Evolutionary conservation across 1,140 invertebrate genomes (phyloP).

Genomic region (Teleopsis dalmanni): DNA sequence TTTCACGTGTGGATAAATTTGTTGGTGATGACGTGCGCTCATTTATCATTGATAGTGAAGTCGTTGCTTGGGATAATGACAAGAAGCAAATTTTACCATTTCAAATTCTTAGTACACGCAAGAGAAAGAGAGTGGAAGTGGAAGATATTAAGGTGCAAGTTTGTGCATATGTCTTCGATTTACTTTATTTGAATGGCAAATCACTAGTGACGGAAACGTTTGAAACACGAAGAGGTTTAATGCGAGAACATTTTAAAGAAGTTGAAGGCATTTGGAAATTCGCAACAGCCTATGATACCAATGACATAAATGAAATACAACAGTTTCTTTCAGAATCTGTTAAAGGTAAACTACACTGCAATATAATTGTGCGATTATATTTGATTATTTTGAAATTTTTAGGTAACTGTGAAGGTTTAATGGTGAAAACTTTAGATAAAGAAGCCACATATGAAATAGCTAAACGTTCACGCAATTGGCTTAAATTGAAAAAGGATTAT

Average conservation of each 20-base stretch:
- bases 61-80: conserved; percentile 91
- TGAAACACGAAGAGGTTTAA: conserved; percentile 62
- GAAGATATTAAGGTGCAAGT: conserved; percentile 94
- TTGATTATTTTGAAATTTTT: background rate
- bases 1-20: conserved; percentile 61
- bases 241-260: conserved; percentile 69
- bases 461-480: conserved; percentile 92
- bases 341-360: conserved; percentile 52
- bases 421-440: conserved; percentile 93
- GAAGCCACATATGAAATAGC: conserved; percentile 98
- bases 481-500: conserved; percentile 98
- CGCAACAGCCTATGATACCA: conserved; percentile 77
- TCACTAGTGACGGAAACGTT: conserved; percentile 78
- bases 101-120: conserved; percentile 92
- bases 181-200: conserved; percentile 89
- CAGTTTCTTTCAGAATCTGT: conserved; percentile 94
- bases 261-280: conserved; percentile 81
- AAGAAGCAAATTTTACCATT: conserved; percentile 92
- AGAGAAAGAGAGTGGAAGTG: conserved; percentile 88
- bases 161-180: conserved; percentile 96
- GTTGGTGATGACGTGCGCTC: conserved; percentile 59
- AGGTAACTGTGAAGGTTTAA: conserved; percentile 94
- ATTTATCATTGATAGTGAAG: conserved; percentile 94
- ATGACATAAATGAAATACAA: conserved; percentile 85
- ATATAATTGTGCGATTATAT: background rate